phyloP scores from a whole-genome alignment of 1,140 invertebrate species.

The Aphaenogaster ashmeadi region DNA sequence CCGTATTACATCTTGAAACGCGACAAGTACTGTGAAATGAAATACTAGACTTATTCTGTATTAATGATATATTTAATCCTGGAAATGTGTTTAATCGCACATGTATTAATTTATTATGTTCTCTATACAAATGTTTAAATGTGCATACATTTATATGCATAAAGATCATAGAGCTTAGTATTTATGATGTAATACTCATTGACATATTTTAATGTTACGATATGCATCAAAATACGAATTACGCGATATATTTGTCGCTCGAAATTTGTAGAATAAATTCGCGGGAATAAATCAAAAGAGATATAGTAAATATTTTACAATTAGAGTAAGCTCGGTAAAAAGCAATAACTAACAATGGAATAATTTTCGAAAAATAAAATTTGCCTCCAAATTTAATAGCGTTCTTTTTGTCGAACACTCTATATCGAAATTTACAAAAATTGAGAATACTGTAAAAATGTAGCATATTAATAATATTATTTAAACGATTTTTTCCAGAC shows the following conservation, averaged over 20 bases:
- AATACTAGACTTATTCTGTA: no score
- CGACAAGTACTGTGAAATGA: no score
- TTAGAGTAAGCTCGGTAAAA: neutral
- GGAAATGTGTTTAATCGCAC: conserved; percentile 3
- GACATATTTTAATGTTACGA: neutral
- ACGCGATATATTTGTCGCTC: neutral
- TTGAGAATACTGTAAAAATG: neutral
- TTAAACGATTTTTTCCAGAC: neutral
- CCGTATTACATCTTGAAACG: no score
- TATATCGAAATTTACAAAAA: neutral
- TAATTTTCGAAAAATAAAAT: neutral
- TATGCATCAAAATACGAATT: neutral
- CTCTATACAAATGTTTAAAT: neutral
- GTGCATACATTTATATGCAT: neutral
- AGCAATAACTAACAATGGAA: neutral
- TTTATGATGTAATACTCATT: neutral
- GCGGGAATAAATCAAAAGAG: neutral
- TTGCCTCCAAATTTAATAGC: neutral
- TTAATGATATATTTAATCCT: conserved; percentile 18
- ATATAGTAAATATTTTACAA: neutral
- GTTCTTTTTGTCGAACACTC: neutral
- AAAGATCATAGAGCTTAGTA: neutral
- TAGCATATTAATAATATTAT: neutral
- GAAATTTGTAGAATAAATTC: neutral
- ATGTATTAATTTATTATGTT: neutral